These are phyloP conservation scores for Mareca penelope DNA, from an alignment of 2,797 vertebrate genomes.

Conservation along the genomic window DNA sequence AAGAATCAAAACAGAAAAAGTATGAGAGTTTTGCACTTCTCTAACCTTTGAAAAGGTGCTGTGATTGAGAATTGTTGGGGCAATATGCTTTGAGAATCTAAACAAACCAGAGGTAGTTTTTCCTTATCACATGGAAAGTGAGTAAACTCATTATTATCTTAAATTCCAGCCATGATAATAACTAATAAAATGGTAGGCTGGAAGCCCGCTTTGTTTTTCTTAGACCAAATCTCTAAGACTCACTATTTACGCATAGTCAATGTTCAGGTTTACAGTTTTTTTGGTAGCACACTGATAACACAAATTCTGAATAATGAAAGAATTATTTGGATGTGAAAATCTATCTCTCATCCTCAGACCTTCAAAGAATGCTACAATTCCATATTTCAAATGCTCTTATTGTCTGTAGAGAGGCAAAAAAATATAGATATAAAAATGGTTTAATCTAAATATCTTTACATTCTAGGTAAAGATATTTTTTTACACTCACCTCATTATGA, in stretches of 20 bases:
- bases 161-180: not conserved
- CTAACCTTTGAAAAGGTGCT: not conserved
- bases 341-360: not conserved
- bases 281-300: not conserved
- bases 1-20: not conserved
- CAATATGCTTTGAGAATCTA: not conserved
- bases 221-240: not conserved
- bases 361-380: not conserved
- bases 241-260: not conserved
- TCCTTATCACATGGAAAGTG: not conserved
- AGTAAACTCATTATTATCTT: not conserved
- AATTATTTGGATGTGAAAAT: not conserved
- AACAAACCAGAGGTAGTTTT: not conserved
- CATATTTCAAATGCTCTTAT: not conserved
- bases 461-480: not conserved
- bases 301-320: not conserved
- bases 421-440: no score
- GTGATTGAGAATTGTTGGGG: not conserved
- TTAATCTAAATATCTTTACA: not conserved
- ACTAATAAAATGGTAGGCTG: not conserved
- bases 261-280: not conserved
- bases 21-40: not conserved
- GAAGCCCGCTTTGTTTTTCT: not conserved
- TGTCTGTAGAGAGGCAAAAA: not conserved
- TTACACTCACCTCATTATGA: not conserved